Base-by-base conservation (phyloP, 2,797 vertebrate genomes). In the Steatocranus sp. region DNA sequence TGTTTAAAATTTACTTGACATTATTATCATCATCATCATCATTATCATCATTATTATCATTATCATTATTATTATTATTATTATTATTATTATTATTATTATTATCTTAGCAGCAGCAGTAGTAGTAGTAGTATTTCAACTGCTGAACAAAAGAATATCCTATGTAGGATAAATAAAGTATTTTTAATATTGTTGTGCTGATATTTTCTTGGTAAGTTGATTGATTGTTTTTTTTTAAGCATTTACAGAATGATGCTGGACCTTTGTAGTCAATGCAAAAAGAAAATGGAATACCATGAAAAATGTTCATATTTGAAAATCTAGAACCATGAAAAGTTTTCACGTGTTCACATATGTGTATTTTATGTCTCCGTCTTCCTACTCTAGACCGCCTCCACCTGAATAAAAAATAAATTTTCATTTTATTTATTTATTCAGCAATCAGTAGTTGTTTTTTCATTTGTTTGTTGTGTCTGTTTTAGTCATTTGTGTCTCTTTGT, bases 21-120 rank as follows among this genome's bases (percentile, higher is more conserved):
- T 36, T 18, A 32, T 58, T 15, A 18, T 7, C 9, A 11, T 18
- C 1, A 30, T 0, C 1, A 9, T 6, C 0, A 30, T 54, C 0
- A 54, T 54, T 0, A 54, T 58, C 0, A 11, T 58, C 1, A 4
- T 58, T 7, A 3, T 61, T 3, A 10, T 54, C 3, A 5, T 54
- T 10, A 10, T 54, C 15, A 14, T 54, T 10, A 0, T 51, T 43
- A 3, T 15, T 11, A 5, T 14, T 3, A 38, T 38, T 4, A 36
- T 15, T 15, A 43, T 43, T 49, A 1, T 15, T 54, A 9, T 27
- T 25, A 4, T 54, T 30, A 5, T 32, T 32, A 0, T 51, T 5
- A 5, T 15, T 32, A n/a, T 11, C 36, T 20, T 36, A 8, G 18
- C n/a, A 63, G 32, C 11, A 5, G 2, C 5, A 61, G 4, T 34